Evolutionary conservation across 2,113 vertebrate genomes (phyloP).

Genomic region (Ochotona princeps): DNA sequence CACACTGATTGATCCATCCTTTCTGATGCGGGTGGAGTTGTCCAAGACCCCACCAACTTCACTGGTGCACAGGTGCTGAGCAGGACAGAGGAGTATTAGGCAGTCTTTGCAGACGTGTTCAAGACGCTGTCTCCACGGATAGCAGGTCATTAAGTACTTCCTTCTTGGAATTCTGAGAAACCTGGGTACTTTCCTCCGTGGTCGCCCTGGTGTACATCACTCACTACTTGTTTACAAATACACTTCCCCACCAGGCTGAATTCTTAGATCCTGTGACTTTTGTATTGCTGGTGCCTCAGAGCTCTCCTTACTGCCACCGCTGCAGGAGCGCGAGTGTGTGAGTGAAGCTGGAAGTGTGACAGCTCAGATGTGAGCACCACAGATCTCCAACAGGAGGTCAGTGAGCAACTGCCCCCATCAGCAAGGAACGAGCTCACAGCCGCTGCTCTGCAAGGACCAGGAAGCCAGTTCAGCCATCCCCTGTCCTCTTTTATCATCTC

Average conservation of each 20-base stretch:
- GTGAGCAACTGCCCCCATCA: too few species aligned
- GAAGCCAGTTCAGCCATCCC: not conserved
- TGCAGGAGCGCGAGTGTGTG: not conserved
- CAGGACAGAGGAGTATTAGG: not conserved
- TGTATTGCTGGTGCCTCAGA: not conserved
- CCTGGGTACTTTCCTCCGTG: not conserved
- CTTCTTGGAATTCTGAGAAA: not conserved
- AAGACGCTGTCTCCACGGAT: not conserved
- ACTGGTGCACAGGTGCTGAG: not conserved
- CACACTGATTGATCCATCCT: not conserved
- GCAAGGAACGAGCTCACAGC: not conserved
- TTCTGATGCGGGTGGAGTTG: not conserved
- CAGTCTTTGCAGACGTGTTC: not conserved
- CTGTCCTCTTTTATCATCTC: not conserved
- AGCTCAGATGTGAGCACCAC: accelerated
- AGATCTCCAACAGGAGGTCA: not conserved
- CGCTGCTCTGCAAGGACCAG: not conserved
- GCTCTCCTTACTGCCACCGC: not conserved
- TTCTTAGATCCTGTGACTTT: not conserved
- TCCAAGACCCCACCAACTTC: not conserved
- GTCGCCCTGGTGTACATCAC: not conserved
- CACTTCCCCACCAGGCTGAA: not conserved
- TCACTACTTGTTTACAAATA: not conserved
- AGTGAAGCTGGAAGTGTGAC: not conserved
- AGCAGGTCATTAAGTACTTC: not conserved